Evolutionary conservation across 2,888 invertebrate genomes (phyloP), one percentile per base, ranked within the genome.

Genomic region (Ophioninae sp.): DNA sequence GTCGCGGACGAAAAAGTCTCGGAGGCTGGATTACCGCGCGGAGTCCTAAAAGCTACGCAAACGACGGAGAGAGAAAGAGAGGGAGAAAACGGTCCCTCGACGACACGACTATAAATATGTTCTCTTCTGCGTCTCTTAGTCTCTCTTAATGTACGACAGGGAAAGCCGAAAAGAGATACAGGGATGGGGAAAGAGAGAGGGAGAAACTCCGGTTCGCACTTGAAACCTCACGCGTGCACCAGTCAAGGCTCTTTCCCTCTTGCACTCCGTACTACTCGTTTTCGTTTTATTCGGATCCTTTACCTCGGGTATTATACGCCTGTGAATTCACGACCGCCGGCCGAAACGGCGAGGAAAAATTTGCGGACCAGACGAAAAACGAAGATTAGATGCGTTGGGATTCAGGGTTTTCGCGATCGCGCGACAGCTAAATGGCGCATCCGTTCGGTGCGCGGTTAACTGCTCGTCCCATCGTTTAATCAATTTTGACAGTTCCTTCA

Each of bases 31-130:
- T 68, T 67, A 79, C 82, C 44, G 21, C 7, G 50, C 50, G 10
- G 41, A 7, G 68, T 73, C 62, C 74, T 64, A 79, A 72, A 72
- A 84, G 73, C 79, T 82, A 77, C 79, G 76, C 65, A 72, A 61
- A 65, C 20, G 7, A 8, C 6, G 6, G 20, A 7, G 21, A 21
- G 59, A 59, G 59, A 1, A 20, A 59, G 59, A n/a, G 59, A 59
- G 59, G 39, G 72, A 41, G 78, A 59, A 73, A 77, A 57, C 50
- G 72, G 82, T 86, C 77, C 86, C 89, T 85, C 89, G 87, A 88
- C 89, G 88, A 89, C 88, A 84, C 82, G 86, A 88, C 90, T 90
- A 90, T 90, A 90, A 90, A 90, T 90, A 90, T 88, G 87, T 88
- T 88, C 86, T 86, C 82, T 82, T 79, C 80, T 61, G 86, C 74